Base-by-base conservation (phyloP, 1,140 invertebrate species). In the Hycleus cichorii region DNA sequence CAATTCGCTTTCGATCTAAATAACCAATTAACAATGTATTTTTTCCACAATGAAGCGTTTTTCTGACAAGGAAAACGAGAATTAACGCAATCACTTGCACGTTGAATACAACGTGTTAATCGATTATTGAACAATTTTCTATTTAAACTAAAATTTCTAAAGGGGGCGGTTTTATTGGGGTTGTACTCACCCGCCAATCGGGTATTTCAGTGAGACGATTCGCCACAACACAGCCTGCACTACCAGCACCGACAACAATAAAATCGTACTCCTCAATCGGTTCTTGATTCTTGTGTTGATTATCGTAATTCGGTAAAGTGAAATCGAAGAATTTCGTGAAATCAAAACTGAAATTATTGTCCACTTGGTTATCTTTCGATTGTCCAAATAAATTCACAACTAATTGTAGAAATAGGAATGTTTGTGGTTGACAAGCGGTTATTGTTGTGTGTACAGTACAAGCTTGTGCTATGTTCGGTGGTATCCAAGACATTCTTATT, bases 151-250 rank as follows among this genome's bases (percentile, higher is more conserved):
- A 18, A 18, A 18, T 18, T 18, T 18, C 18, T 18, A 18, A 18
- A 18, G 18, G 1, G 18, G 18, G 1, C 2, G 18, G 18, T 18
- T 18, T 32, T 32, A 32, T 5, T 32, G 4, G 32, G 7, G 7
- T 32, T 32, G 4, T 5, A 32, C 73, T 65, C 57, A 80, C 78
- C 63, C 66, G 78, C 76, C 78, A 79, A 26, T 77, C 45, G n/a
- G 65, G 56, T 25, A 77, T 67, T 65, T 83, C 81, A 38, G 77
- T 75, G 25, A 87, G 69, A 42, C 85, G 69, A 65, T 80, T 84
- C 2, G 84, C 84, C 26, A 87, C 57, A 26, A 86, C 84, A 65
- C 80, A 81, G 38, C 85, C 85, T 3, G 84, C 82, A 38, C 83
- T 83, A 58, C 85, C 83, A 12, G 80, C 84, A 8, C 84, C 85